Evolutionary conservation across 1,140 invertebrate species (phyloP).

Genomic region (Saccostrea glomerata): DNA sequence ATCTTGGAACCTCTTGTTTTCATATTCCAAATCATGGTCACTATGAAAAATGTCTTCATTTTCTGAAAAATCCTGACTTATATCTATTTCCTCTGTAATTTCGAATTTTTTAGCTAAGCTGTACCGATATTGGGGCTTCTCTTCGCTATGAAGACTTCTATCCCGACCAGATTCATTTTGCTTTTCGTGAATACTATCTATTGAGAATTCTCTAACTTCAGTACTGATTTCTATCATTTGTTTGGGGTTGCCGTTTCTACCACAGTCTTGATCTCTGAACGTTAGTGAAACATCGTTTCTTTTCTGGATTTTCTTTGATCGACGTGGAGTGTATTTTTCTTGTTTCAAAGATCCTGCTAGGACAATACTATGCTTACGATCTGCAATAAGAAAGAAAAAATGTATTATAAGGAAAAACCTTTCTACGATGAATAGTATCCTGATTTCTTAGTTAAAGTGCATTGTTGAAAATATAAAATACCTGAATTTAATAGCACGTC

Average conservation of each 20-base stretch:
- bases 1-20: neutral
- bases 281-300: neutral
- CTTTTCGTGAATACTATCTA: neutral
- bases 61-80: neutral
- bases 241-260: neutral
- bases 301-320: neutral
- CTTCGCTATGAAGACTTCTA: neutral
- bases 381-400: neutral
- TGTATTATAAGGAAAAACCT: neutral
- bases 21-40: neutral
- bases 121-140: neutral
- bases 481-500: neutral
- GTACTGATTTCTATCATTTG: neutral
- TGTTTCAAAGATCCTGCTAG: neutral
- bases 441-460: neutral
- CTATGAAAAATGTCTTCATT: neutral
- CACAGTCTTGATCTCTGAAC: neutral
- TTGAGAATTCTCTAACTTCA: neutral
- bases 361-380: neutral
- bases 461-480: neutral
- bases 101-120: neutral
- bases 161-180: neutral
- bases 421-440: neutral
- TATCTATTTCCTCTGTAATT: neutral
- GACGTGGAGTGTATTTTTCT: neutral